Percentiles rank a stretch among this genome's conserved stretches.
These are phyloP conservation scores for Atractosteus spatula DNA, from an alignment of 2,113 vertebrate species.

Conservation along the genomic window DNA sequence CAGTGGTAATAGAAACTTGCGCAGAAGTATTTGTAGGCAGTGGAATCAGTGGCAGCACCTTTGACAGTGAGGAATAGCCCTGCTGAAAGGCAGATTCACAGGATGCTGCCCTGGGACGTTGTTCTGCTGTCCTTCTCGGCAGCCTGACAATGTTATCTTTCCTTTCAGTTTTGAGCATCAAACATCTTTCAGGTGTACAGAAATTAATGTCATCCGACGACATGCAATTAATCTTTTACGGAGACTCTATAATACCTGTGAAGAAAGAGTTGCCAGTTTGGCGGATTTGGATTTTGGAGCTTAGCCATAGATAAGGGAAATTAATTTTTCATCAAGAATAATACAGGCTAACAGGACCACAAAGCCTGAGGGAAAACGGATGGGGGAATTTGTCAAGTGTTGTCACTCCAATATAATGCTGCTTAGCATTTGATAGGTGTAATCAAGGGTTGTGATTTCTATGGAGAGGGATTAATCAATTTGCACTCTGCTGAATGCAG, in stretches of 20 bases:
- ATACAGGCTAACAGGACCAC: slow-evolving; percentile 76
- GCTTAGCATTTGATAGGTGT: slow-evolving; percentile 88
- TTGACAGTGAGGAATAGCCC: slow-evolving; percentile 49
- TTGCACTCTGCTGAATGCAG: slow-evolving; percentile 70
- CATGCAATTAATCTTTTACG: slow-evolving; percentile 83
- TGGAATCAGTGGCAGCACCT: slow-evolving; percentile 61
- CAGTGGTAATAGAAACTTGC: slow-evolving; percentile 67
- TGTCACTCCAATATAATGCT: slow-evolving; percentile 88
- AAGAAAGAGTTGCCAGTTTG: slow-evolving; percentile 84
- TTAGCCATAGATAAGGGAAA: slow-evolving; percentile 88
- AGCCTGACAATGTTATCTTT: slow-evolving; percentile 86
- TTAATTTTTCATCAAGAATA: slow-evolving; percentile 93
- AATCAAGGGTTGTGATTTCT: slow-evolving; percentile 89
- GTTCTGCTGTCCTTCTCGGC: slow-evolving; percentile 74
- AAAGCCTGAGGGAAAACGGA: slow-evolving; percentile 73
- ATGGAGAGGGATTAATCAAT: slow-evolving; percentile 81
- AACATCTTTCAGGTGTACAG: slow-evolving; percentile 78
- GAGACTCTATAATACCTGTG: slow-evolving; percentile 77
- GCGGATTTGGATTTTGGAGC: slow-evolving; percentile 85
- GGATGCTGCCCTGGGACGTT: slow-evolving; percentile 74
- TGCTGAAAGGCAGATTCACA: slow-evolving; percentile 66
- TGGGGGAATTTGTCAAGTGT: slow-evolving; percentile 83
- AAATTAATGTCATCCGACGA: slow-evolving; percentile 87
- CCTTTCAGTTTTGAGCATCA: slow-evolving; percentile 69
- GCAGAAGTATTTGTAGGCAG: slow-evolving; percentile 61